phyloP scores from a whole-genome alignment of 1,140 invertebrate species.

The Drosophila tsacasi region DNA sequence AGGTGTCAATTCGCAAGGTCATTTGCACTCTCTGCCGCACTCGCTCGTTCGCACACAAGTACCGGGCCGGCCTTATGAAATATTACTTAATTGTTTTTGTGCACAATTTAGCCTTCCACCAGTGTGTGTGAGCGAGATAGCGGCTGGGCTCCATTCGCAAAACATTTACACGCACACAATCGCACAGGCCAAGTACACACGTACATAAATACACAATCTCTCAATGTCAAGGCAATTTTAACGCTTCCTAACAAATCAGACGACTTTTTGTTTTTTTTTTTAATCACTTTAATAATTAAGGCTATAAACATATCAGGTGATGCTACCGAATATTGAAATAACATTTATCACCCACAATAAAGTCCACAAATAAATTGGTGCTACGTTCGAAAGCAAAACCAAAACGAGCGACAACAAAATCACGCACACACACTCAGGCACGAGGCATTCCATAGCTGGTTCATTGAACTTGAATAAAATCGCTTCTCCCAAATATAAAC shows the following conservation, averaged over 20 bases:
- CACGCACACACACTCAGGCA: conserved; percentile 16
- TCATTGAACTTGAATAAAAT: conserved; percentile 72
- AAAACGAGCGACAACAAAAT: conserved; percentile 20
- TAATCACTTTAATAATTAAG: conserved; percentile 39
- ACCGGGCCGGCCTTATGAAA: conserved; percentile 50
- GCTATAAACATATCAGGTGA: conserved; percentile 42
- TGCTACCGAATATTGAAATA: conserved; percentile 44
- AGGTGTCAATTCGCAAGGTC: conserved; percentile 50
- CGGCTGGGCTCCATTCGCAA: conserved; percentile 46
- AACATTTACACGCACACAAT: conserved; percentile 39
- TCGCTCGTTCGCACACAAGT: conserved; percentile 29
- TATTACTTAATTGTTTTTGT: conserved; percentile 61
- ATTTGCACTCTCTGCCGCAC: conserved; percentile 28
- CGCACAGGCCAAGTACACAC: conserved; percentile 7
- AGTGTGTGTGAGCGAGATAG: conserved; percentile 45
- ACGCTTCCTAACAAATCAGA: conserved; percentile 26
- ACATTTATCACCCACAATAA: conserved; percentile 44
- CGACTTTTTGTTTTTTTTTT: conserved; percentile 25
- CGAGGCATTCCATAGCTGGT: conserved; percentile 57
- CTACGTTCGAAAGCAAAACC: conserved; percentile 23
- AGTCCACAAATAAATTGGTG: conserved; percentile 42
- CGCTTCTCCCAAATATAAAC: conserved; percentile 52
- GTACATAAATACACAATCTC: conserved; percentile 19
- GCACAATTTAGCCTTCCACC: conserved; percentile 19
- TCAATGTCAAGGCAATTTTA: conserved; percentile 77